phyloP scores from a whole-genome alignment of 30 jellyfish, hydroid and myxozoan genomes.

The Turritopsis rubra region DNA sequence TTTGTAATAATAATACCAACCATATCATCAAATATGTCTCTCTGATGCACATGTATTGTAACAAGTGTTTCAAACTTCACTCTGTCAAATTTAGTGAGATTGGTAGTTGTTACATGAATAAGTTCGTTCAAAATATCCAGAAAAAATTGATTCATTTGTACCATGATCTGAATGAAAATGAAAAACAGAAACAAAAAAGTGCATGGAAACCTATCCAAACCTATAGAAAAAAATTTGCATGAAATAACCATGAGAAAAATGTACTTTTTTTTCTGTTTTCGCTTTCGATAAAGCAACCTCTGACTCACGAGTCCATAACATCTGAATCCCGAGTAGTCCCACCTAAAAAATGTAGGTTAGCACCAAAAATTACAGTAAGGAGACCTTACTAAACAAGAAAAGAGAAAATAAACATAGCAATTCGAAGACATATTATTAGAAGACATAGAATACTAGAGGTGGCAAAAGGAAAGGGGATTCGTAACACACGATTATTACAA shows the following conservation, averaged over 20 bases:
- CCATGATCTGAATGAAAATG: conserved; percentile 48
- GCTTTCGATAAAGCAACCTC: conserved; percentile 78
- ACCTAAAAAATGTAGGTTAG: conserved; percentile 51
- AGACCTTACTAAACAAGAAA: background rate
- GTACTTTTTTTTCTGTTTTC: conserved; percentile 68
- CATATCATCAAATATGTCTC: conserved; percentile 80
- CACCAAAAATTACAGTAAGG: background rate
- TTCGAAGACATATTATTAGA: too few relatives aligned
- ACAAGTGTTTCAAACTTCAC: conserved; percentile 75
- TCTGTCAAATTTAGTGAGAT: conserved; percentile 54
- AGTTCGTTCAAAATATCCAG: conserved; percentile 61
- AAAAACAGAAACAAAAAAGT: background rate
- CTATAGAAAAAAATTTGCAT: background rate
- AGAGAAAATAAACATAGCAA: background rate
- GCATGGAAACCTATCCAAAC: background rate
- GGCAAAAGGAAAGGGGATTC: too few relatives aligned
- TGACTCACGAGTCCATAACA: conserved; percentile 83
- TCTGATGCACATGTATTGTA: conserved; percentile 81
- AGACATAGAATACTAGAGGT: background rate
- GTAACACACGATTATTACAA: too few relatives aligned
- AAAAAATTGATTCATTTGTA: conserved; percentile 53
- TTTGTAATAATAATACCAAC: conserved; percentile 21
- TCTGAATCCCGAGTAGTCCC: conserved; percentile 77
- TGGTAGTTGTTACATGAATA: conserved; percentile 74
- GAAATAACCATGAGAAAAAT: background rate